Conservation (phyloP, 2,888 invertebrate genomes). For the Drosophila cracens region DNA sequence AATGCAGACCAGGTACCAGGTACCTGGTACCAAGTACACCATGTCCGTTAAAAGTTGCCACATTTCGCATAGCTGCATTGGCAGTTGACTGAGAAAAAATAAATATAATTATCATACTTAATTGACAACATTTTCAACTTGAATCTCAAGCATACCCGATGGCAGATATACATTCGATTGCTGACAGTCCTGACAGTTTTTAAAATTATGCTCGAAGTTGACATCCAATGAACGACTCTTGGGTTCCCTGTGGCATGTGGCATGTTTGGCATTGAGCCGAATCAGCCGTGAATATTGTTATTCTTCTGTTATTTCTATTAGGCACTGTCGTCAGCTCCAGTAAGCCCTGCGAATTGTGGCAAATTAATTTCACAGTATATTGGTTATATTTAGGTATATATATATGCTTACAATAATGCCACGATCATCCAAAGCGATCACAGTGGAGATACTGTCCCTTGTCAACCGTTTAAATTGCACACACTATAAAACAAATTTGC, state of each 20-base stretch:
- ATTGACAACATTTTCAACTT: not conserved
- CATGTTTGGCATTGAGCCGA: not conserved
- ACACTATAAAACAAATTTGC: too few species aligned
- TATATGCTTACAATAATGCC: not conserved
- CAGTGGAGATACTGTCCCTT: too few species aligned
- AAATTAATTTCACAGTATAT: too few species aligned
- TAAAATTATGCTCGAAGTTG: not conserved
- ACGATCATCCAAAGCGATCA: not conserved
- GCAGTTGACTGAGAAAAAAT: not conserved
- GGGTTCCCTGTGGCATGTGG: too few species aligned
- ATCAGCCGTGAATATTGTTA: not conserved
- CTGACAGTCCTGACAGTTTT: not conserved
- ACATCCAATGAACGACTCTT: not conserved
- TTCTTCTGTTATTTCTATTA: not conserved
- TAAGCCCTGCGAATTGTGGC: not conserved
- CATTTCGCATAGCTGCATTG: not conserved
- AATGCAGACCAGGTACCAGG: not conserved
- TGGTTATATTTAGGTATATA: not conserved
- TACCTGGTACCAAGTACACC: not conserved
- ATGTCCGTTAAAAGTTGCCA: not conserved
- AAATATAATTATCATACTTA: not conserved
- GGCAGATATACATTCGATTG: not conserved
- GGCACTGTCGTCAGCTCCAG: not conserved
- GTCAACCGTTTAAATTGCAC: too few species aligned
- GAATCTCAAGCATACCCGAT: not conserved